These are phyloP conservation scores for Cochlearius cochlearius DNA, from an alignment of 2,113 vertebrate genomes.

Conservation along the genomic window DNA sequence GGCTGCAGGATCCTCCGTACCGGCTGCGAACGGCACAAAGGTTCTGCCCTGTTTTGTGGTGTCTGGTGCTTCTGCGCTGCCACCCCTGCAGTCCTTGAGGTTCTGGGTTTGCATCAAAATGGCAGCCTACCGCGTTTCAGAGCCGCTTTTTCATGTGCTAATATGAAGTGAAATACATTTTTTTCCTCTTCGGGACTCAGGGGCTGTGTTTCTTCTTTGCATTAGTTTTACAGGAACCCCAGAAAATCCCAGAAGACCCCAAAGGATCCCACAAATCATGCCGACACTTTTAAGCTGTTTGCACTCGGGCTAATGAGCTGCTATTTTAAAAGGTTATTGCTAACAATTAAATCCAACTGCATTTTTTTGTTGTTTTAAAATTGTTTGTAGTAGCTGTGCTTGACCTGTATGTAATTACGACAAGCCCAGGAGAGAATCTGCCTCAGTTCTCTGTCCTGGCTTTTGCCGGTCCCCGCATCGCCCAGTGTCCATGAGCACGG, in stretches of 20 bases:
- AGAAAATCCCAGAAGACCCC: neutral
- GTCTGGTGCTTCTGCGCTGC: neutral
- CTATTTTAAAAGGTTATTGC: neutral
- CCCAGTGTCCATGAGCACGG: fast-evolving
- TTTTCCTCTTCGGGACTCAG: neutral
- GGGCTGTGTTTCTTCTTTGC: neutral
- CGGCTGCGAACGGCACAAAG: fast-evolving
- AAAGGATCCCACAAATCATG: neutral
- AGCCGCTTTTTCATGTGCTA: neutral
- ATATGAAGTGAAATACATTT: neutral
- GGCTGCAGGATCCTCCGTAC: neutral
- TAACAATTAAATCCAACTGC: neutral
- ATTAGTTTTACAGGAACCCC: neutral
- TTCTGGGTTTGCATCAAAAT: neutral
- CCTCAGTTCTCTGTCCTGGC: neutral
- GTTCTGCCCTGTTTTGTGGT: neutral
- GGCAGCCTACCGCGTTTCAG: neutral
- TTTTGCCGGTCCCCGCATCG: neutral
- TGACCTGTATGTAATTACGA: neutral
- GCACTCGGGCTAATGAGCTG: neutral
- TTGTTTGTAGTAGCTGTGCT: neutral
- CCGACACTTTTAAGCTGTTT: neutral
- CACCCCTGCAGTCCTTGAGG: neutral
- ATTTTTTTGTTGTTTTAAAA: neutral
- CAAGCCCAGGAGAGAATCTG: neutral